A percentile compares a stretch with the other conserved stretches of the same genome.
Evolutionary conservation across 2,113 vertebrate species (phyloP).

Genomic region (Pomatostomus ruficeps): DNA sequence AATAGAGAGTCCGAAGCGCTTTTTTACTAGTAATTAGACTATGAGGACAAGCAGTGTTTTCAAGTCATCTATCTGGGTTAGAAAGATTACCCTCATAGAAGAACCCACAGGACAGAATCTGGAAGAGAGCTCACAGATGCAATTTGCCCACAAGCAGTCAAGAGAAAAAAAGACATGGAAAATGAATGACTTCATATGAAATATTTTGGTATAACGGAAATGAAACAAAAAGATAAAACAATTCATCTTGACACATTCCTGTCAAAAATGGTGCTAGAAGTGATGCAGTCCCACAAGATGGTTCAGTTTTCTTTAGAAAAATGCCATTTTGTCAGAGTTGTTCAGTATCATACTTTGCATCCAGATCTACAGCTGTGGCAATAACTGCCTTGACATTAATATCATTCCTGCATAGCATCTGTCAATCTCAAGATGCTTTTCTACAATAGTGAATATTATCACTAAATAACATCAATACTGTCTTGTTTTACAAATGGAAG

Average conservation of each 20-base stretch:
- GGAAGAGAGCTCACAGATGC: background rate
- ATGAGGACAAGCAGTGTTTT: background rate
- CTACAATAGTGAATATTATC: background rate
- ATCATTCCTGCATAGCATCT: background rate
- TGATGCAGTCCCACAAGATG: background rate
- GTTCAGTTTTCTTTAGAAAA: background rate
- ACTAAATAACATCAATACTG: background rate
- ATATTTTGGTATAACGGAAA: background rate
- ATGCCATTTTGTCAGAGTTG: background rate
- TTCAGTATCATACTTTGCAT: background rate
- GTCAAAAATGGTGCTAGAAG: background rate
- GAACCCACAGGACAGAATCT: background rate
- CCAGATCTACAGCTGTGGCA: background rate
- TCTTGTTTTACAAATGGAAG: background rate
- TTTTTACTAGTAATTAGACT: background rate
- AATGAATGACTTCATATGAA: background rate
- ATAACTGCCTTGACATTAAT: background rate
- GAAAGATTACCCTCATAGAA: background rate
- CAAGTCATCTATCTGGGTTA: background rate
- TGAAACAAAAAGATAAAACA: background rate
- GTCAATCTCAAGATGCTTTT: background rate
- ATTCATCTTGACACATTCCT: background rate
- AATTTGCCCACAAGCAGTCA: background rate
- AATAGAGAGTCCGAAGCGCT: background rate
- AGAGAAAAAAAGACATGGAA: background rate